Evolutionary conservation across 1,140 invertebrate species (phyloP).

Genomic region (Eulimnadia texana): DNA sequence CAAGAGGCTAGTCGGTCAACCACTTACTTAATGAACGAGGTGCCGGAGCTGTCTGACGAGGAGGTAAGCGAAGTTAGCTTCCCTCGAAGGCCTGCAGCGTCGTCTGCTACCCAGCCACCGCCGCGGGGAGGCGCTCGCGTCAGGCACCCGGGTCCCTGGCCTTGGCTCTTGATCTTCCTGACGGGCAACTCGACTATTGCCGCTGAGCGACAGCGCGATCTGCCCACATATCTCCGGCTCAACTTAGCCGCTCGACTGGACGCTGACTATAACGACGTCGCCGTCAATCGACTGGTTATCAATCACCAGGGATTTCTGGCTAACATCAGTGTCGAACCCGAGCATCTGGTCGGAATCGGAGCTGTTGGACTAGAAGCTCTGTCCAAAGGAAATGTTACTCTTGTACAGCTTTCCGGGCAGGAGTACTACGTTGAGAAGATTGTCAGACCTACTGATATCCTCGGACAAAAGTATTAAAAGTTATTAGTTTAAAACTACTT

Average conservation of each 20-base stretch:
- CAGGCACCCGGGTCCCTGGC: neutral
- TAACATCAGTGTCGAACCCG: slow-evolving; percentile 8
- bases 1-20: no score
- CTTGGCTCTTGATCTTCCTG: slow-evolving; percentile 21
- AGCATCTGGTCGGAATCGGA: slow-evolving; percentile 1
- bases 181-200: slow-evolving; percentile 28
- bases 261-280: slow-evolving; percentile 25
- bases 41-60: neutral
- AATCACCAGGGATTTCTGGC: slow-evolving; percentile 2
- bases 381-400: slow-evolving; percentile 26
- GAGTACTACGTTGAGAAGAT: slow-evolving; percentile 22
- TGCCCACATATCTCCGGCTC: slow-evolving; percentile 27
- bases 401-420: slow-evolving; percentile 27
- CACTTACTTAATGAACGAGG: neutral
- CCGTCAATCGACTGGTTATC: neutral
- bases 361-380: neutral
- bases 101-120: no score
- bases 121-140: neutral
- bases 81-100: neutral
- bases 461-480: slow-evolving; percentile 1
- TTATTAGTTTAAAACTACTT: neutral
- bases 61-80: neutral
- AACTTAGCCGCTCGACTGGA: slow-evolving; percentile 28
- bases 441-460: neutral
- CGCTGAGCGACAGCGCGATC: slow-evolving; percentile 25